Evolutionary conservation across 2,113 vertebrate species (phyloP).

Genomic region (Eptatretus burgeri): DNA sequence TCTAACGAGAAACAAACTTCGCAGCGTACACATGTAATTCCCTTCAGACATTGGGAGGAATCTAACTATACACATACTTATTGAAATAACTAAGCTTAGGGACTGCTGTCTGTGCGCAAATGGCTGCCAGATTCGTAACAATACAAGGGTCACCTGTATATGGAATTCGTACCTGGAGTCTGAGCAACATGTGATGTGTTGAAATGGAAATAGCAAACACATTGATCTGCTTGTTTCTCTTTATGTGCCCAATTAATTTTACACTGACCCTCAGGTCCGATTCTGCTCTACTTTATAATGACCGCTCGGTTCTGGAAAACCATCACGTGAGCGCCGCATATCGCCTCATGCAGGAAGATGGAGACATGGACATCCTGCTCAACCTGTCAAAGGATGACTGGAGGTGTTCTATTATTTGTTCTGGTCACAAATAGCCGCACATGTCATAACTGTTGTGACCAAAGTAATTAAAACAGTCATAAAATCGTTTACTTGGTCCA

Average conservation of each 20-base stretch:
- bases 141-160: no score
- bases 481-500: no score
- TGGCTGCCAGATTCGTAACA: no score
- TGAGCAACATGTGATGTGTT: neutral
- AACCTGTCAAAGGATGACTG: slow-evolving; percentile 83
- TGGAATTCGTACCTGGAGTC: neutral
- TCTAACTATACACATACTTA: no score
- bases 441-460: no score
- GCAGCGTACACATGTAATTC: no score
- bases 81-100: no score
- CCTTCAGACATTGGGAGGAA: no score
- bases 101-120: no score
- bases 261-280: slow-evolving; percentile 31
- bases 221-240: neutral
- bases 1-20: no score
- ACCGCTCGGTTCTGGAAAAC: slow-evolving; percentile 62
- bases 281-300: slow-evolving; percentile 65
- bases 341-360: slow-evolving; percentile 52
- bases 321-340: slow-evolving; percentile 65
- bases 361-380: slow-evolving; percentile 62
- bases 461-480: no score
- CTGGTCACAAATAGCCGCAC: no score
- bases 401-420: slow-evolving; percentile 23
- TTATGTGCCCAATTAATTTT: neutral
- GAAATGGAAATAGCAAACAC: neutral